Percentiles rank a stretch among this genome's conserved stretches.
phyloP scores from a whole-genome alignment of 2,888 invertebrate species.

The Tipula unca region DNA sequence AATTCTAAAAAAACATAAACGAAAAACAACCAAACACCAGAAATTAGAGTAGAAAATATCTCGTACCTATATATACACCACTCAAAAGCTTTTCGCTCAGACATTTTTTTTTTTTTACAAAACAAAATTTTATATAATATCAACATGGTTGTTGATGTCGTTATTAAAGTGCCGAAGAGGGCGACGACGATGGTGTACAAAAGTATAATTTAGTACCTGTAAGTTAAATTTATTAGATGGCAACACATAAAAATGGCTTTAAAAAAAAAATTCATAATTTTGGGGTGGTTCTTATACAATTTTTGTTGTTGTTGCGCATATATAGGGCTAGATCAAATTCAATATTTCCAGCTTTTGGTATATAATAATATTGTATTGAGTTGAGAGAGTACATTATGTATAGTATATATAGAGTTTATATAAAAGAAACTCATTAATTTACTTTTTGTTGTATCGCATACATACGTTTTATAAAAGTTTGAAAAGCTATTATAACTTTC shows the following conservation, averaged over 20 bases:
- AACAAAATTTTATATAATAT: too few relatives aligned
- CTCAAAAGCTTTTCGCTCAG: too few relatives aligned
- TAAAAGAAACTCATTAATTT: not conserved
- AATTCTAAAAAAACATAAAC: too few relatives aligned
- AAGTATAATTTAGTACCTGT: not conserved
- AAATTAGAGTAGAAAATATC: too few relatives aligned
- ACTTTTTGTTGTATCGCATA: not conserved
- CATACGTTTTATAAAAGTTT: not conserved
- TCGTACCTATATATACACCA: too few relatives aligned
- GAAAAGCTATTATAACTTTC: not conserved
- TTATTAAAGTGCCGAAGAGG: not conserved
- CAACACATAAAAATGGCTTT: not conserved
- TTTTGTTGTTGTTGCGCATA: not conserved
- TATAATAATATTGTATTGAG: too few relatives aligned
- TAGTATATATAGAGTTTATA: not conserved
- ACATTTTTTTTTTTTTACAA: too few relatives aligned
- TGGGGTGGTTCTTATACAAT: not conserved
- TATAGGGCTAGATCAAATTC: not conserved
- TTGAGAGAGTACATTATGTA: not conserved
- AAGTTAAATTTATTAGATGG: not conserved
- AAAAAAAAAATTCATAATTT: not conserved
- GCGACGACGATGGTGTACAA: not conserved
- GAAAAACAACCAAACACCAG: too few relatives aligned
- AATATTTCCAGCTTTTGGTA: not conserved
- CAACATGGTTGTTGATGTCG: too few relatives aligned